Evolutionary conservation across 2,888 invertebrate species (phyloP), one percentile per base, ranked within the genome.

Genomic region (Lampropteryx suffumata): DNA sequence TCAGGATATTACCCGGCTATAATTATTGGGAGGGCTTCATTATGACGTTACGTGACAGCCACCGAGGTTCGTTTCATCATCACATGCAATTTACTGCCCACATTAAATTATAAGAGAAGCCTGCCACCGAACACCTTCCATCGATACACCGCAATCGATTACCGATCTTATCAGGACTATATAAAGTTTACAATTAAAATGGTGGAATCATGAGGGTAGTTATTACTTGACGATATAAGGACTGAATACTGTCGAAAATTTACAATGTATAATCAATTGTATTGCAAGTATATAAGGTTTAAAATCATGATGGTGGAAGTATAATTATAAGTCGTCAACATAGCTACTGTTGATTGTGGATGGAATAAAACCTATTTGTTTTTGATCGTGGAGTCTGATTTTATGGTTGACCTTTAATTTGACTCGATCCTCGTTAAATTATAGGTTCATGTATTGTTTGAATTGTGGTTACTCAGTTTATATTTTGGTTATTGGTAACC

Each of bases 41-140:
- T 84, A 84, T 80, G 75, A 79, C 58, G 76, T 79, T 84, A 85
- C 84, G 84, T 85, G 84, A 84, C 83, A 76, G 75, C 65, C 66
- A 67, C 68, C 52, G 73, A 70, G 69, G 68, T 68, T 64, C 65
- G 64, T 65, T 68, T 68, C 72, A 71, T 71, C 72, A 67, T 67
- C 68, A 63, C 64, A 64, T 74, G 79, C 76, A 80, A 80, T 81
- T 79, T 79, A 68, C 74, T 70, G 64, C 61, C 52, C 66, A 67
- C 71, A 73, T 78, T 72, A 74, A 70, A 74, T 72, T 75, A 74
- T 67, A 73, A 69, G 65, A 62, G 66, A 57, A 64, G 57, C 62
- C 57, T 41, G 54, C 50, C 49, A 55, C 50, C 37, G 58, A 46
- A 60, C 61, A 74, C 68, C 61, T 57, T 66, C 53, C 42, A 40